These are phyloP conservation scores for Pseudachorutes palmiensis DNA, from an alignment of 1,140 invertebrate genomes.

Conservation along the genomic window DNA sequence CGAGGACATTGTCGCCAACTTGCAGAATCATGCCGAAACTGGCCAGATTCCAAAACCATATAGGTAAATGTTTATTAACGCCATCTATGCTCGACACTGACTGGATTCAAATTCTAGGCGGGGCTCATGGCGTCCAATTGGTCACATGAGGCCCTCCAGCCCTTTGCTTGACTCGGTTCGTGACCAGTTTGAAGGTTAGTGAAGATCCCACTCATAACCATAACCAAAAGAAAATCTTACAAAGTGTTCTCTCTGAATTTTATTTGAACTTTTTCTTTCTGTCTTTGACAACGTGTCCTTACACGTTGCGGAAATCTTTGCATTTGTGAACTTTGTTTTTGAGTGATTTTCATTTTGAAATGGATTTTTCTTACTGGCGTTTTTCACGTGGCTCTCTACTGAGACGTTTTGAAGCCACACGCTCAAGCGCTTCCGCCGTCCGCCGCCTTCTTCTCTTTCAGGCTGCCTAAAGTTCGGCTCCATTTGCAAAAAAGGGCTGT, in stretches of 20 bases:
- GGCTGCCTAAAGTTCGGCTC: background rate
- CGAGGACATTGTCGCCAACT: conserved; percentile 86
- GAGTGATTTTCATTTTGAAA: no score
- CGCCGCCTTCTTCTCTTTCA: conserved; percentile 8
- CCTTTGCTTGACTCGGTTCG: conserved; percentile 83
- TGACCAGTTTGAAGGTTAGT: conserved; percentile 41
- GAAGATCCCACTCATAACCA: background rate
- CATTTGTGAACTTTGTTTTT: no score
- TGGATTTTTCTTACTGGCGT: no score
- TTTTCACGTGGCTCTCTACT: conserved; percentile 4
- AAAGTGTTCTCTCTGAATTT: background rate
- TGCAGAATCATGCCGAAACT: conserved; percentile 87
- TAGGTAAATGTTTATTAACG: conserved; percentile 48
- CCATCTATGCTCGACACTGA: background rate
- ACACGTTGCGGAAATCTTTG: no score
- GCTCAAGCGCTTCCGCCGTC: background rate
- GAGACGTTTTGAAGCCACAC: background rate
- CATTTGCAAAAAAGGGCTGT: background rate
- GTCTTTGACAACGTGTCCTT: no score
- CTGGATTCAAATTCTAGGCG: conserved; percentile 44
- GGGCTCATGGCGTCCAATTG: conserved; percentile 88
- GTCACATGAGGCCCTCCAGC: conserved; percentile 79
- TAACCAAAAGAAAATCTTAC: background rate
- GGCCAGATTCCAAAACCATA: conserved; percentile 93
- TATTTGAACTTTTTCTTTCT: background rate